A percentile compares a stretch with the other conserved stretches of the same genome.
Evolutionary conservation across 2,113 vertebrate genomes (phyloP).

Genomic region (Dolichallabes microphthalmus): DNA sequence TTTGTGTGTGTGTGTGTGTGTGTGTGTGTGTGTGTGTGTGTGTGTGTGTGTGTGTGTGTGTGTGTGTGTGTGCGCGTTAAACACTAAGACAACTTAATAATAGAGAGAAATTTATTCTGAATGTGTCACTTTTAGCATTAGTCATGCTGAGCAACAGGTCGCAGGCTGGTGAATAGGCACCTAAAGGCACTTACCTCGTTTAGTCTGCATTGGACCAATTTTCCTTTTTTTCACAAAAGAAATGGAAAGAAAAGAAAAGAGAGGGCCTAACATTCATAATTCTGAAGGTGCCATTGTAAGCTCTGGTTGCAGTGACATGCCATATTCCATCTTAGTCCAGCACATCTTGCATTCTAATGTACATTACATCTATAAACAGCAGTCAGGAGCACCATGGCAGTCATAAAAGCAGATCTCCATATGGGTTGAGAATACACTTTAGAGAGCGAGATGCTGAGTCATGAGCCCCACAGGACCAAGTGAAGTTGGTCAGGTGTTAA

Average conservation of each 20-base stretch:
- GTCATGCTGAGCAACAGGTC: constrained; percentile 38
- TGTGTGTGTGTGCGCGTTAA: neutral
- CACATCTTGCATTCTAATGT: constrained; percentile 19
- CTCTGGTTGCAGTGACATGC: neutral
- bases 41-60: neutral
- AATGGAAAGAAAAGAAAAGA: neutral
- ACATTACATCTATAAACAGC: constrained; percentile 23
- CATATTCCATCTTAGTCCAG: neutral
- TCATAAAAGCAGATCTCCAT: constrained; percentile 24
- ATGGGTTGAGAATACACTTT: constrained; percentile 8
- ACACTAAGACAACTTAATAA: constrained; percentile 57
- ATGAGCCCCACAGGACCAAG: constrained; percentile 22
- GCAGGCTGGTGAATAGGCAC: constrained; percentile 34
- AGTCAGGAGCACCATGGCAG: neutral
- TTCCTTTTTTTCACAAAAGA: neutral
- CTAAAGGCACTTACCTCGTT: constrained; percentile 1
- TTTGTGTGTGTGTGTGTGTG: constrained; percentile 6
- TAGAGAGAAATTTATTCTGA: constrained; percentile 41
- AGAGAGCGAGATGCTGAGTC: constrained; percentile 15
- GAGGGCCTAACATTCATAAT: neutral
- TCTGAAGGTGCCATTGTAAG: neutral
- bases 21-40: constrained; percentile 32
- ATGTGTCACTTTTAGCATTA: constrained; percentile 24
- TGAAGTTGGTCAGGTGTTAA: constrained; percentile 19
- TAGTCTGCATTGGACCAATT: neutral